Evolutionary conservation across 1,140 invertebrate genomes (phyloP).

Genomic region (Stegodyphus dumicola): DNA sequence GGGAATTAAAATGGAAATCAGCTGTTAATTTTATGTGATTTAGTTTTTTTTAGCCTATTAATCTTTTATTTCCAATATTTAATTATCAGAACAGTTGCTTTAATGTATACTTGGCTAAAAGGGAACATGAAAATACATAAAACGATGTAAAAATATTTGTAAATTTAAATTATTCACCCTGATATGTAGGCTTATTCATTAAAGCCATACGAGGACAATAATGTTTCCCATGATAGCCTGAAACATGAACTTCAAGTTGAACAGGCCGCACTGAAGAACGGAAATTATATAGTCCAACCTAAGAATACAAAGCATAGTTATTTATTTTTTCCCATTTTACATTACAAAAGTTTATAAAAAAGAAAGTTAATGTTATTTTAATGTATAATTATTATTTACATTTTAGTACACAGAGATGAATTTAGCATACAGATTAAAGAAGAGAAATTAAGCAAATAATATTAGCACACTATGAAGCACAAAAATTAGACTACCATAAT

Average conservation of each 20-base stretch:
- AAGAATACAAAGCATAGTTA: neutral
- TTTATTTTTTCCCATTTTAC: neutral
- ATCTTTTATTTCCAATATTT: no score
- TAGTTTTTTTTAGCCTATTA: no score
- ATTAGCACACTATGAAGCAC: no score
- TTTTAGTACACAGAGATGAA: neutral
- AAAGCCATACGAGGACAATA: conserved; percentile 99
- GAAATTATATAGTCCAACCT: conserved; percentile 96
- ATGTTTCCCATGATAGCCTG: conserved; percentile 94
- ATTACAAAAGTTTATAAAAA: neutral
- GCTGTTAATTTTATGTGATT: no score
- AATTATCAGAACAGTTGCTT: no score
- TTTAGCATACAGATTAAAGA: no score
- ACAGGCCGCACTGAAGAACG: conserved; percentile 97
- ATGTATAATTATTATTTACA: neutral
- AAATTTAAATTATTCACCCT: conserved; percentile 70
- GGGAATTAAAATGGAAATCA: no score
- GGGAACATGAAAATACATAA: neutral
- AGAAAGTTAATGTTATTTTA: neutral
- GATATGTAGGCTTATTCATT: conserved; percentile 99
- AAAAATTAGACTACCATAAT: no score
- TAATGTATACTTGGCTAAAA: no score
- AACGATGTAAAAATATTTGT: neutral
- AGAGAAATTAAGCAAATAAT: no score
- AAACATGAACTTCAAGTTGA: conserved; percentile 94